Evolutionary conservation across 2,888 invertebrate species (phyloP), one percentile per base, ranked within the genome.

Genomic region (Andricus quercusramuli): DNA sequence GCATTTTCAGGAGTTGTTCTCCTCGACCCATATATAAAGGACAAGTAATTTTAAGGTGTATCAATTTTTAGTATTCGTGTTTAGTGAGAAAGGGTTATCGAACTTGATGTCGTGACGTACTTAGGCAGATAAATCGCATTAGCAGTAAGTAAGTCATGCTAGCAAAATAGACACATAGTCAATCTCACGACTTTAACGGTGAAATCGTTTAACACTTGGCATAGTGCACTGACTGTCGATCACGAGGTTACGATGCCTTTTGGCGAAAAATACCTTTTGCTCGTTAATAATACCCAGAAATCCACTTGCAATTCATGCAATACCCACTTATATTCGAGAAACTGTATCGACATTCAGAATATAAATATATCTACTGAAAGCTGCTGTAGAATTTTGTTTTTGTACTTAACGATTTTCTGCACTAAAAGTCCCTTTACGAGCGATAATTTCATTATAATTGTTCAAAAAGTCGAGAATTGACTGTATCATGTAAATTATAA

Each of bases 171-270:
- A 78, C 41, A 78, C 56, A 37, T 78, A 78, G 78, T 68, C 67
- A 78, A 59, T 78, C 78, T 78, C 41, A 67, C 37, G 56, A 51
- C 25, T 29, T 44, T 78, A 79, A 76, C 77, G 79, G 77, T 79
- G 79, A 78, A 79, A 79, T 65, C 66, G 62, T 64, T 66, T 47
- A 32, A 20, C 44, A 67, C 44, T 51, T 47, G 64, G 64, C 47
- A 76, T 47, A 65, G 44, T 65, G 22, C n/a, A 79, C 44, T 66
- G 74, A 67, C 37, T 67, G 44, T 47, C 62, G 67, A 77, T 78
- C 62, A 3, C 65, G 25, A 64, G 51, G 62, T 74, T 67, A 37
- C 65, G 47, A 47, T 78, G 29, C 41, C 68, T 68, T 56, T 68
- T 51, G 41, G 37, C 32, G 37, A 78, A 37, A 59, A 66, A 59